Percentiles rank a stretch among this genome's conserved stretches.
phyloP scores from a whole-genome alignment of 2,113 vertebrate species.

The Monopterus albus region DNA sequence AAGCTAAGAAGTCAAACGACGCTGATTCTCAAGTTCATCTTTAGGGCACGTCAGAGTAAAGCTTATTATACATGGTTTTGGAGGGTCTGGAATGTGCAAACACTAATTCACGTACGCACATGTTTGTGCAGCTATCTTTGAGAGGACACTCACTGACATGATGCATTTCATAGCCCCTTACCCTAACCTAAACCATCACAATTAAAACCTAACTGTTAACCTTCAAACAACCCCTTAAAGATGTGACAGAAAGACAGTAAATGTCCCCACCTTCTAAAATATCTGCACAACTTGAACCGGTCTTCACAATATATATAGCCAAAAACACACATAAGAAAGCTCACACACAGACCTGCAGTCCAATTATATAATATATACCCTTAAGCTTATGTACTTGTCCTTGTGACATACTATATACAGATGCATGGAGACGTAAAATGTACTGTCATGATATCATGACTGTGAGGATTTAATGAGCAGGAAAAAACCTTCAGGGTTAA shows the following conservation, averaged over 20 bases:
- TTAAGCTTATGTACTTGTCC: not conserved
- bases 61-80: constrained; percentile 62
- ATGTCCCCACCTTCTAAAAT: too few species aligned
- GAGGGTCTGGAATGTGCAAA: constrained; percentile 61
- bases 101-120: constrained; percentile 21
- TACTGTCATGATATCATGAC: constrained; percentile 21
- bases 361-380: not conserved
- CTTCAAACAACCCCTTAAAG: too few species aligned
- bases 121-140: too few species aligned
- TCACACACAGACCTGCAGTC: not conserved
- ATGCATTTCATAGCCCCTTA: too few species aligned
- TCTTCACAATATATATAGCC: constrained; percentile 1
- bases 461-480: constrained; percentile 37
- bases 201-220: too few species aligned
- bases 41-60: constrained; percentile 69
- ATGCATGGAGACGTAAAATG: not conserved
- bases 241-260: too few species aligned
- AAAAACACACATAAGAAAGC: not conserved
- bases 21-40: constrained; percentile 74
- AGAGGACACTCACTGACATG: too few species aligned
- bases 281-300: too few species aligned
- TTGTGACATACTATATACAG: not conserved
- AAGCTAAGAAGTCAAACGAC: constrained; percentile 68
- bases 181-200: too few species aligned
- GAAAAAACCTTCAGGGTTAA: constrained; percentile 30